phyloP scores from a whole-genome alignment of 2,797 vertebrate genomes.

The Gallinago nigripennis region DNA sequence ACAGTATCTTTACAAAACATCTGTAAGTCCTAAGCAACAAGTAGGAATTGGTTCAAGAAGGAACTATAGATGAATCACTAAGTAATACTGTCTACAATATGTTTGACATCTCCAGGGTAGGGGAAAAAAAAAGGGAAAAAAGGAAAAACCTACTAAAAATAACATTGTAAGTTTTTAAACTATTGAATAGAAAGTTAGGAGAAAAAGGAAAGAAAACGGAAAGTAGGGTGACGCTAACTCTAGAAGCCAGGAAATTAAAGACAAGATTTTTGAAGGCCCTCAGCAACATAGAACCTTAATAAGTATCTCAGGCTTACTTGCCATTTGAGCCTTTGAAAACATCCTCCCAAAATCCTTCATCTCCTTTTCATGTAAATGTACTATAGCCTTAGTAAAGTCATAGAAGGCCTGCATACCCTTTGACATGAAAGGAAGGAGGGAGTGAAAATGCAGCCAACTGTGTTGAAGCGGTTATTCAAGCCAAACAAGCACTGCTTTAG shows the following conservation, averaged over 20 bases:
- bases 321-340: not conserved
- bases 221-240: not conserved
- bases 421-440: not conserved
- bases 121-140: not conserved
- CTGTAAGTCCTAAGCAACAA: conserved; percentile 33
- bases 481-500: not conserved
- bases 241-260: not conserved
- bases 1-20: conserved; percentile 68
- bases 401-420: not conserved
- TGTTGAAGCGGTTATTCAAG: not conserved
- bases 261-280: not conserved
- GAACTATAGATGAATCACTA: not conserved
- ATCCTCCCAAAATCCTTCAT: not conserved
- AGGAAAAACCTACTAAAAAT: not conserved
- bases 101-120: not conserved
- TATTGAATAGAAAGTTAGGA: not conserved
- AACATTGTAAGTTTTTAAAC: not conserved
- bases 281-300: not conserved
- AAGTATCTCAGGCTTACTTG: not conserved
- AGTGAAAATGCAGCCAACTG: not conserved
- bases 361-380: not conserved
- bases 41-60: conserved; percentile 6
- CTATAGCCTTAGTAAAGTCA: not conserved
- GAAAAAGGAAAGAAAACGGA: not conserved
- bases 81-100: not conserved